Conservation (phyloP, 2,797 vertebrate genomes). For the Enteromius treurensis region DNA sequence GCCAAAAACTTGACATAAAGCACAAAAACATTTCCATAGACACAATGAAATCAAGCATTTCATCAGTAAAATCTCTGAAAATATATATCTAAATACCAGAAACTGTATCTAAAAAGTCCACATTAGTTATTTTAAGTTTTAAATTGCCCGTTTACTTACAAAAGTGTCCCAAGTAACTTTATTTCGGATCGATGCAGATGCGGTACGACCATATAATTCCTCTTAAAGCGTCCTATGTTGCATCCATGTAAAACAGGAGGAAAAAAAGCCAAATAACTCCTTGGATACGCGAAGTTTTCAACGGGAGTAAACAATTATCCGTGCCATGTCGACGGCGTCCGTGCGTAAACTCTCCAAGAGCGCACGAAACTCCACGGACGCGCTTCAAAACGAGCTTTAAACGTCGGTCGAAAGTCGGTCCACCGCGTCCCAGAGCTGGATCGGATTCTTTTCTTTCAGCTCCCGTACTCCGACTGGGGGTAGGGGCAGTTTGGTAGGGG, state of each 20-base stretch:
- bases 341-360: constrained; percentile 29
- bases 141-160: constrained; percentile 33
- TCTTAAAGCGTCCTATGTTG: constrained; percentile 52
- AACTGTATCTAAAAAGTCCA: not conserved
- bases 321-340: constrained; percentile 19
- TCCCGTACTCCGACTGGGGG: constrained; percentile 74
- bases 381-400: constrained; percentile 26
- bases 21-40: not conserved
- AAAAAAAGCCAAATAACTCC: constrained; percentile 61
- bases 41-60: not conserved
- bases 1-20: not conserved
- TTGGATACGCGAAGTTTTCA: constrained; percentile 28
- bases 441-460: constrained; percentile 70
- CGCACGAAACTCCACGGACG: not conserved
- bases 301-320: constrained; percentile 2
- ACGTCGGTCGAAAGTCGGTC: constrained; percentile 5
- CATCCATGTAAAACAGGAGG: constrained; percentile 56
- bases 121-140: not conserved
- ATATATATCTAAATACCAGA: not conserved
- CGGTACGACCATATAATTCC: constrained; percentile 58
- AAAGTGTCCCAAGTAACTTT: constrained; percentile 23
- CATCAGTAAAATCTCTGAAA: too few relatives aligned
- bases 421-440: constrained; percentile 68
- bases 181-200: constrained; percentile 61
- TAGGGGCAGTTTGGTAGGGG: constrained; percentile 70